Percentiles rank a stretch among this genome's conserved stretches.
phyloP scores from a whole-genome alignment of 2,888 invertebrate species.

The Pammene fasciana region DNA sequence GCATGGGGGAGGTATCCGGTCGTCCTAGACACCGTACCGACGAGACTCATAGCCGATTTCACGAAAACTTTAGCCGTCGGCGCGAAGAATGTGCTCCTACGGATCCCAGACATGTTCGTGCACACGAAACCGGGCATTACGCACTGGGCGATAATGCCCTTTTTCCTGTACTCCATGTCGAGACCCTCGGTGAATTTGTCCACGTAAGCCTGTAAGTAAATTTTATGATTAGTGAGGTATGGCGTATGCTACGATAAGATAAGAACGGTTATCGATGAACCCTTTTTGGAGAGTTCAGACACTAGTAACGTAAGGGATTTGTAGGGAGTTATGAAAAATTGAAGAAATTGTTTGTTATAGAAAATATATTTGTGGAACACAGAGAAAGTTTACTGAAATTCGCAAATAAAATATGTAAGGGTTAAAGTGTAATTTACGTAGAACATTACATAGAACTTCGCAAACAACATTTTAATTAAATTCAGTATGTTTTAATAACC shows the following conservation, averaged over 20 bases:
- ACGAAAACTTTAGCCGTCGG: slow-evolving; percentile 90
- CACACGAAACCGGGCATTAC: slow-evolving; percentile 94
- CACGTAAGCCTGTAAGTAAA: slow-evolving; percentile 86
- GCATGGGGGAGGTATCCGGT: slow-evolving; percentile 90
- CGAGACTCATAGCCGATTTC: slow-evolving; percentile 86
- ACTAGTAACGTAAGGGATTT: slow-evolving; percentile 1
- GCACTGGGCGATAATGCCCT: slow-evolving; percentile 91
- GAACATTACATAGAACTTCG: too few relatives aligned
- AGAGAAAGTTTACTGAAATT: too few relatives aligned
- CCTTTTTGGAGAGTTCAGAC: neutral
- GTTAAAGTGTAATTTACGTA: too few relatives aligned
- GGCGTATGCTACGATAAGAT: neutral
- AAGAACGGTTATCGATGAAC: slow-evolving; percentile 1
- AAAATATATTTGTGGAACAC: too few relatives aligned
- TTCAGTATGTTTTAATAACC: too few relatives aligned
- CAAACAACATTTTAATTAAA: too few relatives aligned
- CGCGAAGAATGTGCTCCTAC: slow-evolving; percentile 88
- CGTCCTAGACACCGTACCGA: slow-evolving; percentile 87
- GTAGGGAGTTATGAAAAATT: neutral
- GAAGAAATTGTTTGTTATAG: too few relatives aligned
- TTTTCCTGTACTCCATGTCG: slow-evolving; percentile 87
- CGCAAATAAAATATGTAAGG: too few relatives aligned
- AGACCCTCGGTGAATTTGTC: slow-evolving; percentile 91
- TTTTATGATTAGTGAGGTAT: slow-evolving; percentile 26
- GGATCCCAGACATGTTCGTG: slow-evolving; percentile 94